Percentiles rank a stretch among this genome's conserved stretches.
These are phyloP conservation scores for Megamerina dolium DNA, from an alignment of 2,888 invertebrate species.

Conservation along the genomic window DNA sequence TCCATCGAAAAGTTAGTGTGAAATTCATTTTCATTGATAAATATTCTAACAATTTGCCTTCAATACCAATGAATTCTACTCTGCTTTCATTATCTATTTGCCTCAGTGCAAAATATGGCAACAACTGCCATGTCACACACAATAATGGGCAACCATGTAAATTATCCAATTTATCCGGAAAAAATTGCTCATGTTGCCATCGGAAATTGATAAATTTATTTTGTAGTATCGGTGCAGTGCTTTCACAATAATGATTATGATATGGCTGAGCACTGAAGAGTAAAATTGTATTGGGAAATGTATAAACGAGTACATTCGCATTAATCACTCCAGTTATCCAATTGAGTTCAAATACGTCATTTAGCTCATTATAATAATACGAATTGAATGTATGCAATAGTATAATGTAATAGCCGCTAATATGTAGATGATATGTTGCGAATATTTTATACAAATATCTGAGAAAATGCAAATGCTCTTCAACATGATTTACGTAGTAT, in stretches of 20 bases:
- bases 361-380: constrained; percentile 24
- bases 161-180: constrained; percentile 25
- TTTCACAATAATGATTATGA: constrained; percentile 21
- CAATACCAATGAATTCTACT: constrained; percentile 18
- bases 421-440: constrained; percentile 17
- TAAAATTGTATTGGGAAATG: constrained; percentile 19
- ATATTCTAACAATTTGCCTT: constrained; percentile 26
- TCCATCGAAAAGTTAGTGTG: constrained; percentile 20
- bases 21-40: constrained; percentile 26
- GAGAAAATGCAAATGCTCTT: background rate
- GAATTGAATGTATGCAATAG: constrained; percentile 21
- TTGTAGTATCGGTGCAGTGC: constrained; percentile 20
- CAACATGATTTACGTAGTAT: background rate
- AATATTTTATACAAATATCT: constrained; percentile 20
- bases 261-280: constrained; percentile 26
- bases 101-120: constrained; percentile 24
- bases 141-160: constrained; percentile 33
- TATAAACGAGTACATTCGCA: constrained; percentile 25
- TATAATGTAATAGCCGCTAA: constrained; percentile 24
- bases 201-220: constrained; percentile 20
- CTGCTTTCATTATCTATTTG: background rate
- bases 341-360: constrained; percentile 19
- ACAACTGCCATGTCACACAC: constrained; percentile 27
- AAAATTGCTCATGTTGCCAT: constrained; percentile 24
- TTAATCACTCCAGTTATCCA: constrained; percentile 22